A percentile compares a stretch with the other conserved stretches of the same genome.
phyloP scores from a whole-genome alignment of 2,888 invertebrate genomes.

The Melinopterus prodromus region DNA sequence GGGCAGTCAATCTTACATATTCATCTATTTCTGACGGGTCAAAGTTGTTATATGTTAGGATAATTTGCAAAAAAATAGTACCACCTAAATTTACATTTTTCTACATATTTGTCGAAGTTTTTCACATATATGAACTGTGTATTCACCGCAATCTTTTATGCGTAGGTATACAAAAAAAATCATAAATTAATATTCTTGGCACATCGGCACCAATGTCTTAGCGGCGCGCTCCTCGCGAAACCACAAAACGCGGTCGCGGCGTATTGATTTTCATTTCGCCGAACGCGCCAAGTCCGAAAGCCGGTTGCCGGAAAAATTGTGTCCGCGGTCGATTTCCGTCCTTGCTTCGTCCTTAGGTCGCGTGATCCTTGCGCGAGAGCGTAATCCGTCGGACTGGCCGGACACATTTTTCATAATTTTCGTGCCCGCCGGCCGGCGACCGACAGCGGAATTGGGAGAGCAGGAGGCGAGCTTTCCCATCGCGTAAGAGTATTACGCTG shows the following conservation, averaged over 20 bases:
- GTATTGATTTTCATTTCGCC: constrained; percentile 54
- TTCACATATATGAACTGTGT: too few species aligned
- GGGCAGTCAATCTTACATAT: too few species aligned
- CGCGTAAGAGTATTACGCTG: background rate
- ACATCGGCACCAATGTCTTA: too few species aligned
- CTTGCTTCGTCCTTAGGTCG: background rate
- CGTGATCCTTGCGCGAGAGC: constrained; percentile 42
- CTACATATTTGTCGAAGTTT: too few species aligned
- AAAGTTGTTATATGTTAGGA: too few species aligned
- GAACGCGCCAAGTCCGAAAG: constrained; percentile 53
- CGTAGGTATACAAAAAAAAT: too few species aligned
- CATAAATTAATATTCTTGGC: too few species aligned
- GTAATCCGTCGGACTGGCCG: constrained; percentile 50
- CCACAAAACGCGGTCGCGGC: constrained; percentile 33
- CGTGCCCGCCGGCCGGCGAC: background rate
- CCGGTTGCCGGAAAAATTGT: constrained; percentile 40
- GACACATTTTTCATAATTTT: constrained; percentile 55
- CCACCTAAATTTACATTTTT: too few species aligned
- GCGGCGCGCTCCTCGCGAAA: too few species aligned
- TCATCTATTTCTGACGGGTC: too few species aligned
- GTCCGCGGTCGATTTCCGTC: background rate
- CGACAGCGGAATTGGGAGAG: background rate
- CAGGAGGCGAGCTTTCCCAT: background rate
- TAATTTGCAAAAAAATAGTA: too few species aligned
- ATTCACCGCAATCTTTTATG: too few species aligned